Evolutionary conservation across 2,888 invertebrate species (phyloP).

Genomic region (Tribolium freemani): DNA sequence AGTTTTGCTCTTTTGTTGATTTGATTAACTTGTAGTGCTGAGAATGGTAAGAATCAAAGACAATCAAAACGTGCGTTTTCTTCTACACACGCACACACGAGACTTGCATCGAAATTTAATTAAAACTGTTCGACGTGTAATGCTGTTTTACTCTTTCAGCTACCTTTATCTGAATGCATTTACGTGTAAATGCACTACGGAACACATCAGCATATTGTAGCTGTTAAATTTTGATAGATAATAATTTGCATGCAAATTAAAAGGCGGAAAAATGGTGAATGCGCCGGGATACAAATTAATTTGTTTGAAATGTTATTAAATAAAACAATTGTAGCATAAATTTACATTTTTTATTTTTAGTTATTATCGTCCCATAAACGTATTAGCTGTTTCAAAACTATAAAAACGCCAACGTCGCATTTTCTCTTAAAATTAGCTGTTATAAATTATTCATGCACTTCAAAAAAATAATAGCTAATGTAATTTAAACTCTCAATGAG

Average conservation of each 20-base stretch:
- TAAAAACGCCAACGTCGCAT: no score
- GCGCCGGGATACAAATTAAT: not conserved
- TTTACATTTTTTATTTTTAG: no score
- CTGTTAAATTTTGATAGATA: not conserved
- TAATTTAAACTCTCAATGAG: no score
- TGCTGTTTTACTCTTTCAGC: not conserved
- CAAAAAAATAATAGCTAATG: no score
- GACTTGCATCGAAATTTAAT: conserved; percentile 20
- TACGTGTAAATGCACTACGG: not conserved
- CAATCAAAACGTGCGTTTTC: conserved; percentile 28
- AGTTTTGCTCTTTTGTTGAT: not conserved
- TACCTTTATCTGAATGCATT: conserved; percentile 7
- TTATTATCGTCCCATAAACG: no score
- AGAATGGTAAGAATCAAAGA: conserved; percentile 10
- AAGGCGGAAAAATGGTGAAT: not conserved
- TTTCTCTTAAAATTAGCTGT: no score
- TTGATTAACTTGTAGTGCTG: conserved; percentile 5
- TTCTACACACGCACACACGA: not conserved
- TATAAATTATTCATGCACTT: no score
- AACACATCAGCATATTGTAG: not conserved
- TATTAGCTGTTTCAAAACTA: no score
- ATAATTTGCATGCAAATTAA: not conserved
- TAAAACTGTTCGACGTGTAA: conserved; percentile 2
- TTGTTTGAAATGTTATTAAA: not conserved
- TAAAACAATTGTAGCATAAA: no score